A percentile compares a stretch with the other conserved stretches of the same genome.
Conservation (phyloP, 2,888 invertebrate species). For the Acronicta alni region DNA sequence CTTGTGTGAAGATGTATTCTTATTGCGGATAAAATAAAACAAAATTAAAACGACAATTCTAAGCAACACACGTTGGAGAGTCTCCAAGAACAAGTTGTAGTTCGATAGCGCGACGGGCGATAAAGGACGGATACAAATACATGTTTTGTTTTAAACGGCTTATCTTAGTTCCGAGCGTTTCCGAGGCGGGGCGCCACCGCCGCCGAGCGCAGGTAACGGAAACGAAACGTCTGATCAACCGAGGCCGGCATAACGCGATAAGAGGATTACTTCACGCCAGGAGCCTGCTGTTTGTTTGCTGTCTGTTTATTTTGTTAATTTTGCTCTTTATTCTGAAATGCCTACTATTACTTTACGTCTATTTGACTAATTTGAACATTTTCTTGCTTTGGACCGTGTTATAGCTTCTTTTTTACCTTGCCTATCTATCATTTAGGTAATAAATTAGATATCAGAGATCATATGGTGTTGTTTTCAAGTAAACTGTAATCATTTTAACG, state of each 20-base stretch:
- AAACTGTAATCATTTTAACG: no score
- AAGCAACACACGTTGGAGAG: conserved; percentile 29
- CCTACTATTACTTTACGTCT: conserved; percentile 44
- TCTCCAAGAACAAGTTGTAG: conserved; percentile 38
- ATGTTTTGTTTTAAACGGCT: conserved; percentile 65
- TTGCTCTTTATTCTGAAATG: conserved; percentile 60
- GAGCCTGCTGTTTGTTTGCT: conserved; percentile 61
- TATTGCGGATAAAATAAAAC: conserved; percentile 4
- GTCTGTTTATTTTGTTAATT: conserved; percentile 73
- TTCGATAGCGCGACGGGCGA: conserved; percentile 21
- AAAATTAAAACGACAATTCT: conserved; percentile 13
- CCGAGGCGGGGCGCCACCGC: conserved; percentile 28
- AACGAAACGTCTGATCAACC: conserved; percentile 67
- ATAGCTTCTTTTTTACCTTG: background rate
- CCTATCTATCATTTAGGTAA: no score
- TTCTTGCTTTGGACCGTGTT: conserved; percentile 9
- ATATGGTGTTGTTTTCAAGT: no score
- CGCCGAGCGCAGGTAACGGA: conserved; percentile 60
- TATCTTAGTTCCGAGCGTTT: conserved; percentile 58
- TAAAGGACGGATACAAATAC: conserved; percentile 54
- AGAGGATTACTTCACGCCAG: conserved; percentile 70
- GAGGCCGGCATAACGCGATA: conserved; percentile 70
- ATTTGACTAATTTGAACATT: conserved; percentile 23
- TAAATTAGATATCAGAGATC: no score
- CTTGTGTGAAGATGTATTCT: background rate